Conservation (phyloP, 1,140 invertebrate genomes). For the Limonius californicus region DNA sequence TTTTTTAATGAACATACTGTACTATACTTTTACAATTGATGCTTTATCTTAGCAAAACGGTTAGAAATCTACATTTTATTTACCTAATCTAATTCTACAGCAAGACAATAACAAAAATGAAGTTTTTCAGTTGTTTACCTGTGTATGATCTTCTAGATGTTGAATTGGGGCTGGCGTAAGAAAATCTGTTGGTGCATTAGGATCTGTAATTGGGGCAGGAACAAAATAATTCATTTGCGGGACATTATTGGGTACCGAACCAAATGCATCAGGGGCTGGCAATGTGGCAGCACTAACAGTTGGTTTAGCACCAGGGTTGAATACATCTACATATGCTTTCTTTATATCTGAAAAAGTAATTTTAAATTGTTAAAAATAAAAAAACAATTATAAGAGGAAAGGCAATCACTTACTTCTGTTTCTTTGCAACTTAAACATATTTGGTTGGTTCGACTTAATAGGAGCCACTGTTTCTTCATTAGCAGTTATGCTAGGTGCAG, state of each 20-base stretch:
- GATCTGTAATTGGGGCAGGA: constrained; percentile 54
- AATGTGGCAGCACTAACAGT: constrained; percentile 49
- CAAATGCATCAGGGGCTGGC: constrained; percentile 45
- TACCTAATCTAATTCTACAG: too few relatives aligned
- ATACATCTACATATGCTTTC: constrained; percentile 81
- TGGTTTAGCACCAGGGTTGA: constrained; percentile 64
- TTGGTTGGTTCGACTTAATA: constrained; percentile 51
- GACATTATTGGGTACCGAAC: constrained; percentile 33
- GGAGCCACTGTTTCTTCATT: neutral
- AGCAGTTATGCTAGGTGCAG: neutral
- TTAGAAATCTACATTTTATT: too few relatives aligned
- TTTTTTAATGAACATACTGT: too few relatives aligned
- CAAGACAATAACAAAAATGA: too few relatives aligned
- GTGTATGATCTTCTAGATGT: constrained; percentile 37
- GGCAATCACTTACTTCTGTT: constrained; percentile 62
- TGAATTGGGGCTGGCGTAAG: constrained; percentile 48
- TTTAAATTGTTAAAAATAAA: neutral
- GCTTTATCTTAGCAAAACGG: too few relatives aligned
- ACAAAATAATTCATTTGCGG: constrained; percentile 53
- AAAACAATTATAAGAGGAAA: too few relatives aligned
- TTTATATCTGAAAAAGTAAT: constrained; percentile 59
- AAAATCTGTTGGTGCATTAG: constrained; percentile 55
- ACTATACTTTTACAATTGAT: too few relatives aligned
- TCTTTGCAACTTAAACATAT: constrained; percentile 75
- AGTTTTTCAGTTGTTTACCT: constrained; percentile 39